Base-by-base conservation (phyloP, 2,888 invertebrate genomes). In the Gasteruption jaculator region DNA sequence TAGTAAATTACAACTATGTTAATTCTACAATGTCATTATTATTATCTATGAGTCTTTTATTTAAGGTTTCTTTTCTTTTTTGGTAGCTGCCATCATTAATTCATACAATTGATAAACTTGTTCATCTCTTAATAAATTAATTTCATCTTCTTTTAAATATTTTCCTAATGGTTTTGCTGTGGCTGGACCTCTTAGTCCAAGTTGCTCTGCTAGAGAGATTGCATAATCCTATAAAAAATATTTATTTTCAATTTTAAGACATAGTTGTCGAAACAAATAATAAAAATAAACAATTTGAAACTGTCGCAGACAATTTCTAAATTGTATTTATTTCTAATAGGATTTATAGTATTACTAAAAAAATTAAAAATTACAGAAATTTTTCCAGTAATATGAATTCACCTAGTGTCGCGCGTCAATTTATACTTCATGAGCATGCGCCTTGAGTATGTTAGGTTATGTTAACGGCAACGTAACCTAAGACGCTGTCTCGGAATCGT, bases 61-160 rank as follows among this genome's bases (percentile, higher is more conserved):
- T 40, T 12, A 10, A 38, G 33, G 44, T 42, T 18, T 57, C 63
- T 3, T 66, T 63, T n/a, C 43, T 6, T 72, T 57, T 4, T 70
- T 73, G 33, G 72, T 77, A n/a, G 82, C 77, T 25, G 86, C 85
- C 57, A 81, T 67, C 78, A 88, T 84, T 6, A 93, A 72, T 65
- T 91, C 91, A 63, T 88, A 87, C 6, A 93, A 71, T 64, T 93
- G 92, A 12, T 80, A 75, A n/a, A 91, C 70, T 67, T 93, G 92
- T 52, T 91, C 90, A 54, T 87, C 86, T 31, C 78, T 80, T 66
- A 93, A 81, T 58, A 81, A 74, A 33, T 88, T 79, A 20, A 92
- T 68, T 15, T 83, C 71, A 24, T 78, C 68, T 1, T 76, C 71
- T 10, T 80, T 75, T 16, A 93, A 64, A 46, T 77, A 67, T 47